Evolutionary conservation across 2,113 vertebrate species (phyloP), one percentile per base, ranked within the genome.

Genomic region (Talpa occidentalis): DNA sequence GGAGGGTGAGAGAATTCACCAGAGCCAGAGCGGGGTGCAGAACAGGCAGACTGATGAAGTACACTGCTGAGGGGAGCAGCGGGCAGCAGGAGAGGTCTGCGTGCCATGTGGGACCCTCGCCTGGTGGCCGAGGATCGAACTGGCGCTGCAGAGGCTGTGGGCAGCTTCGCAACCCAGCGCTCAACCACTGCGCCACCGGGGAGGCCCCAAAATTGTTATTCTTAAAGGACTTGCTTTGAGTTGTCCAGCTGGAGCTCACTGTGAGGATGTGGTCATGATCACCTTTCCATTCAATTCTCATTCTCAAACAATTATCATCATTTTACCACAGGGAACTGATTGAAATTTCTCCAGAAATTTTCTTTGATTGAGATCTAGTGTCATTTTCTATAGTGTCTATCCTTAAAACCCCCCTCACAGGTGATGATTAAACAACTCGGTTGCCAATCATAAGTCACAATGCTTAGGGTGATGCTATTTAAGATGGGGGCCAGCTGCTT

Each of bases 361-460:
- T 72, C 88, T 90, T 93, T 92, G 15, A 79, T 66, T 95, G 37
- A 76, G 73, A 90, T 56, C 60, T 72, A n/a, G 3, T 89, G 15
- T 90, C 52, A 80, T 80, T 93, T 79, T 94, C 80, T 67, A 17
- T 12, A 84, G 15, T 19, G 6, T 19, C 6, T 2, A 84, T 92
- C 35, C 62, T 6, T 72, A 12, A 91, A 83, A 37, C 40, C 8
- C 52, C 28, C 24, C n/a, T 16, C 15, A 17, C 0, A 28, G 22
- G 16, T 26, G 4, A 44, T 69, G 54, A 85, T 72, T 67, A 66
- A 85, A 85, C 19, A 32, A 37, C 10, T 78, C 6, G 22, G 28
- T 72, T 73, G 26, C 37, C 66, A 94, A 69, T 82, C 81, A 32
- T 30, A 26, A 92, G 62, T 78, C 32, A 47, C 32, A 62, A n/a